A percentile compares a stretch with the other conserved stretches of the same genome.
These are phyloP conservation scores for Spinibarbus caldwelli DNA, from an alignment of 2,797 vertebrate genomes.

Conservation along the genomic window DNA sequence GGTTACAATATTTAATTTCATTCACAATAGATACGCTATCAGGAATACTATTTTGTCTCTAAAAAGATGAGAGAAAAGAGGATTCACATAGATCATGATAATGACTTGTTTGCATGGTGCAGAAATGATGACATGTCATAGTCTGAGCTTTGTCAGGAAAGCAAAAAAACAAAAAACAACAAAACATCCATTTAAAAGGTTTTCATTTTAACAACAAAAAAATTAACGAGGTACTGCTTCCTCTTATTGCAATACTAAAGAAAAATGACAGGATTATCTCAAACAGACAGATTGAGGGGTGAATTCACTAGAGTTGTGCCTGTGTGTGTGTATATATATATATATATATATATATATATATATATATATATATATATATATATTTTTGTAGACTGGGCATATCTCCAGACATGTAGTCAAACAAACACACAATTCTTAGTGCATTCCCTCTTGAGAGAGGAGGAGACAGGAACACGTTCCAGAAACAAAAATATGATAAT, in stretches of 20 bases:
- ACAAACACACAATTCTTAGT: neutral
- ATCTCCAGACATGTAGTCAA: neutral
- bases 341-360: too few relatives aligned
- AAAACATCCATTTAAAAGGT: constrained; percentile 27
- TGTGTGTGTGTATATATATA: neutral
- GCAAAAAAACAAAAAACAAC: neutral
- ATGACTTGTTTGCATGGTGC: constrained; percentile 29
- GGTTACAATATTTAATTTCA: constrained; percentile 36
- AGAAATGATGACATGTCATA: constrained; percentile 33
- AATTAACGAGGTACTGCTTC: neutral
- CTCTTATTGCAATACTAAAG: neutral
- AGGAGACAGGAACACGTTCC: neutral
- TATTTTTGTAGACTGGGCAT: neutral
- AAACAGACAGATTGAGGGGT: neutral
- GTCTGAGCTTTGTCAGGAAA: constrained; percentile 26
- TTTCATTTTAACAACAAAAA: constrained; percentile 27
- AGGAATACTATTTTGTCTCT: neutral
- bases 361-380: too few relatives aligned
- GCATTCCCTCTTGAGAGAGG: neutral
- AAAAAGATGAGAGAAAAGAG: neutral
- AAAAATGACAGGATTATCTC: constrained; percentile 9
- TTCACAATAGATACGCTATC: constrained; percentile 1
- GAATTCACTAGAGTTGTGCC: neutral
- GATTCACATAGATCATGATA: constrained; percentile 28
- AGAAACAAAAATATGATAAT: neutral